Conservation (phyloP, 2,113 vertebrate genomes). For the Podiceps cristatus region DNA sequence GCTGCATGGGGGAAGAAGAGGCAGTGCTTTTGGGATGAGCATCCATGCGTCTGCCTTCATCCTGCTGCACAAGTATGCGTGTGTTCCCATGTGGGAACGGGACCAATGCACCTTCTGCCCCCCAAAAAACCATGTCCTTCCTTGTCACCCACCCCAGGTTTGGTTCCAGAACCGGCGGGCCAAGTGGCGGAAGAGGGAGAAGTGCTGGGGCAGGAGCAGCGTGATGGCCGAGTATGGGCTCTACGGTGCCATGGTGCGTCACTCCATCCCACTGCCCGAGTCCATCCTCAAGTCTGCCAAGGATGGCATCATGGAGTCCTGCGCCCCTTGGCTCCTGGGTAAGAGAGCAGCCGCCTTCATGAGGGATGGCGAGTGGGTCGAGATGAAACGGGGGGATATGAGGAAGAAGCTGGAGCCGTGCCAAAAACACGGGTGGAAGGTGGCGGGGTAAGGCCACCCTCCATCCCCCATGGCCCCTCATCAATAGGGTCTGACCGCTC, state of each 20-base stretch:
- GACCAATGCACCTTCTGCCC: neutral
- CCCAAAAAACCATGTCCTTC: neutral
- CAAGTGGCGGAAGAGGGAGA: conserved; percentile 98
- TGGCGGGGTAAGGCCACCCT: fast-evolving
- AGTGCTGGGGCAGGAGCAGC: conserved; percentile 98
- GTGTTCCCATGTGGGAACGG: neutral
- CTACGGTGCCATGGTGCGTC: conserved; percentile 97
- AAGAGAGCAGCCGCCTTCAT: conserved; percentile 64
- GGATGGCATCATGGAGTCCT: conserved; percentile 99
- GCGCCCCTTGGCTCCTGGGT: conserved; percentile 98
- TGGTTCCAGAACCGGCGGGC: conserved; percentile 99
- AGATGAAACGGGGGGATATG: neutral
- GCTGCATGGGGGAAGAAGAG: neutral
- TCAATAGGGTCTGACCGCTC: neutral
- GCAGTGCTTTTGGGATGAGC: neutral
- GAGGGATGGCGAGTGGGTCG: neutral
- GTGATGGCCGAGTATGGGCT: conserved; percentile 98
- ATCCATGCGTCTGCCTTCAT: neutral
- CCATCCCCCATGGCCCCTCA: fast-evolving
- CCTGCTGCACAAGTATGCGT: neutral
- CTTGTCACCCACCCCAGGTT: conserved; percentile 78
- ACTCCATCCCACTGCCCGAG: conserved; percentile 97
- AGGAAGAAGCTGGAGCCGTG: neutral
- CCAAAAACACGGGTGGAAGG: neutral
- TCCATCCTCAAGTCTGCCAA: conserved; percentile 99